Evolutionary conservation across 1,140 invertebrate species (phyloP), one percentile per base, ranked within the genome.

Genomic region (Musca vetustissima): DNA sequence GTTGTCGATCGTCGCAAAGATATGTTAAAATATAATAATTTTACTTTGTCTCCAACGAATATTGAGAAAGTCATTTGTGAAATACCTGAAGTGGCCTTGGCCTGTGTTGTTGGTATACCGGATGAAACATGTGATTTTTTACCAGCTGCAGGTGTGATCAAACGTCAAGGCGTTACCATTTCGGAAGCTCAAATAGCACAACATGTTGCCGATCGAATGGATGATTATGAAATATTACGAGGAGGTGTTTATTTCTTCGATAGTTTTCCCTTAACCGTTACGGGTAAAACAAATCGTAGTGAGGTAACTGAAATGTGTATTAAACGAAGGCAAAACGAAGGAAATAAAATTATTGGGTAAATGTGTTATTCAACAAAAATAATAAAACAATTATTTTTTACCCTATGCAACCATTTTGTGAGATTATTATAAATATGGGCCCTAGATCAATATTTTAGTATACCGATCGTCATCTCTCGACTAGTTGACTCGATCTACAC

Each of bases 211-310:
- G 59, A 25, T 8, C 24, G 67, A 52, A 50, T 69, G 14, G 17
- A 47, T 2, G 2, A 67, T 1, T 73, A 43, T 13, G 72, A 81
- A 36, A 66, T 72, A 22, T 68, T 85, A 8, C 53, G 73, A 50
- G 83, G 75, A 14, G 83, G 83, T 14, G 76, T 82, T 17, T 68
- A 75, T 22, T 79, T 83, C 66, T 66, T 83, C 1, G 73, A 85
- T 4, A 50, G 25, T n/a, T 17, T 64, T 28, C 59, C 59, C 13
- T 15, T 28, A 15, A 64, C 59, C 28, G 59, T n/a, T 4, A 28
- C 59, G 4, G 59, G 59, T 36, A 64, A 64, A 64, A 15, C 15
- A 15, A 13, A 28, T 17, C 59, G 59, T 4, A 28, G 24, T 4
- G 59, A 64, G 6, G 53, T 57, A 4, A 14, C 13, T 21, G 22